A percentile compares a stretch with the other conserved stretches of the same genome.
These are phyloP conservation scores for Nycteola revayana DNA, from an alignment of 2,888 invertebrate genomes.

Conservation along the genomic window DNA sequence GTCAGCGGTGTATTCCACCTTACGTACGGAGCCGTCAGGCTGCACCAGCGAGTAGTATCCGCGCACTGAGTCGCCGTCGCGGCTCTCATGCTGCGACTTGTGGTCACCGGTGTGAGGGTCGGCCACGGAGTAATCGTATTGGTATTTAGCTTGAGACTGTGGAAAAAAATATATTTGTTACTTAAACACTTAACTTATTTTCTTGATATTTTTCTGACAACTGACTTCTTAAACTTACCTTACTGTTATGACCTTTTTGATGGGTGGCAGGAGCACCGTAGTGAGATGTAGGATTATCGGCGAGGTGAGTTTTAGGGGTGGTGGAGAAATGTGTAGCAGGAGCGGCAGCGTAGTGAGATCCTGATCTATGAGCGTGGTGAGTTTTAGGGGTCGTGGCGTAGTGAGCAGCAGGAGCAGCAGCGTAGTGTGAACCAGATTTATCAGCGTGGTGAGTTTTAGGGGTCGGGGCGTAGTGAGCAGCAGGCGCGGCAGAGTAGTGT, in stretches of 20 bases:
- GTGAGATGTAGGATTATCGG: slow-evolving; percentile 28
- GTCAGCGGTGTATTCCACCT: slow-evolving; percentile 78
- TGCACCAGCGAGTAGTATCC: slow-evolving; percentile 76
- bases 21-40: slow-evolving; percentile 76
- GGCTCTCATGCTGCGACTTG: slow-evolving; percentile 75
- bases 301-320: no score
- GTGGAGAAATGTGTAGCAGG: no score
- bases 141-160: slow-evolving; percentile 75
- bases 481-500: slow-evolving; percentile 12
- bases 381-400: no score
- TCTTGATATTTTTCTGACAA: not conserved
- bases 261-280: slow-evolving; percentile 38
- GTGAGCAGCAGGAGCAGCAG: no score
- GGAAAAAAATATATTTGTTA: slow-evolving; percentile 1
- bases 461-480: slow-evolving; percentile 11
- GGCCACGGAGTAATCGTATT: slow-evolving; percentile 79
- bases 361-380: slow-evolving; percentile 5
- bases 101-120: slow-evolving; percentile 84
- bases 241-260: no score
- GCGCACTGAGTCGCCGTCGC: slow-evolving; percentile 65
- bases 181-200: not conserved
- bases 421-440: no score
- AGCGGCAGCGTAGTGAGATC: not conserved
- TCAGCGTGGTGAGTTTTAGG: no score
- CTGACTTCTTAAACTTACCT: no score